phyloP scores from a whole-genome alignment of 2,797 vertebrate genomes.

The Neosalanx taihuensis region DNA sequence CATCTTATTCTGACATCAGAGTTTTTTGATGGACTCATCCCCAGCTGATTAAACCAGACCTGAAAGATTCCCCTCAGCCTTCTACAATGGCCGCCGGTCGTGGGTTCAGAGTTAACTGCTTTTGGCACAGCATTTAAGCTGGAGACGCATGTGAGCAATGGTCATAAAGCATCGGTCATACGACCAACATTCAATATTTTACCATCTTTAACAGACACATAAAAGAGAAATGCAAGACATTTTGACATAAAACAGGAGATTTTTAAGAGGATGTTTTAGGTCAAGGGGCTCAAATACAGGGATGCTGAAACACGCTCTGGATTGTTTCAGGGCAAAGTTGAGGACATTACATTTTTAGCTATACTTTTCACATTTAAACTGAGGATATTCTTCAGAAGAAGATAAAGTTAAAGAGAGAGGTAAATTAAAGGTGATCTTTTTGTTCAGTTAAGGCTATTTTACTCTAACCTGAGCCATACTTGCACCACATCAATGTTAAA shows the following conservation, averaged over 20 bases:
- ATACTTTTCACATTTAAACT: conserved; percentile 6
- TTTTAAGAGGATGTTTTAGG: conserved; percentile 19
- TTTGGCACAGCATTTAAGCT: conserved; percentile 20
- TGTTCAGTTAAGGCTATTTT: no score
- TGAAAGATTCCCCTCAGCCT: background rate
- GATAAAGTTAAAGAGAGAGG: background rate
- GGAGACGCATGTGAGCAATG: conserved; percentile 24
- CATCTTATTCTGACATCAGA: background rate
- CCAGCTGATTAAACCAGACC: background rate
- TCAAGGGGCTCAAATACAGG: conserved; percentile 2
- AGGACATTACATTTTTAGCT: background rate
- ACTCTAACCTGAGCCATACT: no score
- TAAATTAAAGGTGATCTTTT: background rate
- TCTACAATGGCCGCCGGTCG: conserved; percentile 5
- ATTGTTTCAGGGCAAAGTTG: conserved; percentile 1
- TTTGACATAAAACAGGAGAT: conserved; percentile 22
- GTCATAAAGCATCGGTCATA: conserved; percentile 9
- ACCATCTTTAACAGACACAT: conserved; percentile 16
- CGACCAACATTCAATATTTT: conserved; percentile 26
- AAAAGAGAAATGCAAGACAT: conserved; percentile 24
- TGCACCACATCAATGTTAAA: no score
- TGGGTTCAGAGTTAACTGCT: conserved; percentile 4
- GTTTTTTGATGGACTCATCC: background rate
- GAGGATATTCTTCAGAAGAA: no score
- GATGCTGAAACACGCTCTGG: background rate